Evolutionary conservation across 2,113 vertebrate genomes (phyloP), one percentile per base, ranked within the genome.

Genomic region (Ptychochromis oligacanthus): DNA sequence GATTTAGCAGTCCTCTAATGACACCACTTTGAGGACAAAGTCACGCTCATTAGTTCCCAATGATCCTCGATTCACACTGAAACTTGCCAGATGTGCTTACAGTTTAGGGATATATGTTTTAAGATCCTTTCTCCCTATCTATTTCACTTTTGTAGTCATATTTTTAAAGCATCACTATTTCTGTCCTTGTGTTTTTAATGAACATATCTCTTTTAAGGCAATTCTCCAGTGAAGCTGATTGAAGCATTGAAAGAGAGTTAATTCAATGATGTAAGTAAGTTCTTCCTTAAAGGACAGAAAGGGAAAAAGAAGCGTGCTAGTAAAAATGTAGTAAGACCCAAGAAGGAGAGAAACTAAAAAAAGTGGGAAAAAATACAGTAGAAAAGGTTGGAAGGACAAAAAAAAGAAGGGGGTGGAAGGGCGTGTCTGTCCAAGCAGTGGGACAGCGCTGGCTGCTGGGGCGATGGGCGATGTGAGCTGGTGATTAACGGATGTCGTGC

Each of bases 401-500:
- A 72, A 85, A 91, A 82, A 82, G 81, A 88, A 91, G 90, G 90
- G 87, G 92, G 88, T 84, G 90, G 86, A 26, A 78, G 90, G 92
- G 88, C 60, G 92, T 91, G 87, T 88, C 87, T 1, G 24, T 70
- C 10, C 46, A 38, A 89, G 49, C 90, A 89, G 91, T 91, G 88
- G 92, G 91, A 85, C 77, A 14, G 92, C 80, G 22, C 34, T 13
- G 83, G 90, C 93, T 94, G 94, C 94, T 88, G 92, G 87, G 93
- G 94, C 76, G 90, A 93, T 92, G 75, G 88, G 88, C 82, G 92
- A 94, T 95, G 90, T 92, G 93, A 93, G 93, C 92, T 34, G 87
- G 87, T 95, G 96, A 96, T 95, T 95, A 95, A 90, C 82, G 84
- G 87, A 89, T 83, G 89, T 93, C 91, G 87, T 93, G 91, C 87